Evolutionary conservation across 2,888 invertebrate genomes (phyloP), one percentile per base, ranked within the genome.

Genomic region (Aspidapion aeneum): DNA sequence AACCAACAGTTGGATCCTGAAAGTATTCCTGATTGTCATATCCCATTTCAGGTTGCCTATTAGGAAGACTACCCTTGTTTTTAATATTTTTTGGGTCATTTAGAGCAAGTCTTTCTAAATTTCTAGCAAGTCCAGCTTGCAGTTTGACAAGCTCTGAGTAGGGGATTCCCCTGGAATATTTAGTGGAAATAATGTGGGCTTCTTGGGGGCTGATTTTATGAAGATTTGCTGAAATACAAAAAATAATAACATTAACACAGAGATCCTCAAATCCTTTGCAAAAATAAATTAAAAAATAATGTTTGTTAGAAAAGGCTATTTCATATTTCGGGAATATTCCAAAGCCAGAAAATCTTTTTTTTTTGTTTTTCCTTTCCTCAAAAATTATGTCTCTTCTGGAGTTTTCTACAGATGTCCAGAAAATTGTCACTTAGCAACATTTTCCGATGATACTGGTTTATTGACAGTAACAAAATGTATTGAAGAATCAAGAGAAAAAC

Each of bases 111-210:
- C 57, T 61, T 60, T 68, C 63, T 19, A 66, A 56, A 19, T 51
- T 64, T 55, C 61, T 55, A 0, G 65, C 62, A 9, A 66, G 51
- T 5, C 56, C 63, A 5, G 62, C 48, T 21, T 68, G 74, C 21
- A 78, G 63, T 62, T 74, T 71, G 2, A 77, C 77, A 50, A 74
- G 72, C 69, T 80, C 77, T 1, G 72, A 72, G 18, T 71, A 69
- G 0, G 76, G 73, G 9, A 78, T 61, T 21, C 74, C 74, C 62
- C 73, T 72, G 0, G 74, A 70, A 21, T 72, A 70, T 2, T 73
- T 66, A 61, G 74, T 74, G 3, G 74, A 68, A 52, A 78, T 69
- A 22, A 78, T 68, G 61, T 70, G 69, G 17, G 72, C 71, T 35
- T 74, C 73, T 55, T 67, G 64, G 3, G 68, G 66, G 22, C 66